A percentile compares a stretch with the other conserved stretches of the same genome.
Conservation (phyloP, 53 echinoderm and acorn worm species). For the Hippasteria phrygiana region DNA sequence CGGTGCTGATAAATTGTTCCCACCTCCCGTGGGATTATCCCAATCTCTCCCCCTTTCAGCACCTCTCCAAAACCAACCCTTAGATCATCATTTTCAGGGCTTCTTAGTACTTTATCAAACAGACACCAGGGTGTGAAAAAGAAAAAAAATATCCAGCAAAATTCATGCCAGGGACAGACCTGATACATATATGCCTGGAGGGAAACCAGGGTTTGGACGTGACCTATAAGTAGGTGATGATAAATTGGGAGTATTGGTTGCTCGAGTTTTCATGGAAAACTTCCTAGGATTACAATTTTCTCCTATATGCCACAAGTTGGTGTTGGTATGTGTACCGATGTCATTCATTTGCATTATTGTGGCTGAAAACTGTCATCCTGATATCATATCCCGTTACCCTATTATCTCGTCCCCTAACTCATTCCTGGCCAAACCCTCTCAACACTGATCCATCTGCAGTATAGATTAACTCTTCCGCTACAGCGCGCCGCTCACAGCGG, state of each 20-base stretch:
- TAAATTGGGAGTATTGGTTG: conserved; percentile 5
- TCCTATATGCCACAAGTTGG: no score
- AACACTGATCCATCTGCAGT: conserved; percentile 6
- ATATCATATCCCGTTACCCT: not conserved
- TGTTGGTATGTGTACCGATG: no score
- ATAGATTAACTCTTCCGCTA: conserved; percentile 14
- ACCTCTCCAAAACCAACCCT: not conserved
- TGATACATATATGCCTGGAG: not conserved
- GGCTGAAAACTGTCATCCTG: not conserved
- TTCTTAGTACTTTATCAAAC: not conserved
- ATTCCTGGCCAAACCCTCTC: conserved; percentile 16
- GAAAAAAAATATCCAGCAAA: not conserved
- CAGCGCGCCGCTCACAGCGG: no score
- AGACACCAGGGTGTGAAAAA: conserved; percentile 21
- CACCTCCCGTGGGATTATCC: not conserved
- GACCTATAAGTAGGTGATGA: conserved; percentile 42
- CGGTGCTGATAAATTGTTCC: no score
- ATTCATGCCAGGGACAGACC: not conserved
- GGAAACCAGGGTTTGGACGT: not conserved
- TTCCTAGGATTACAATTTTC: not conserved
- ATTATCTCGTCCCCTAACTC: not conserved
- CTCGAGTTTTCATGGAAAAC: not conserved
- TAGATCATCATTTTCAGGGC: not conserved
- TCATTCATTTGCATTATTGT: not conserved
- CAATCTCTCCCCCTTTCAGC: not conserved